A percentile compares a stretch with the other conserved stretches of the same genome.
Evolutionary conservation across 2,888 invertebrate genomes (phyloP).

Genomic region (Andricus quercusramuli): DNA sequence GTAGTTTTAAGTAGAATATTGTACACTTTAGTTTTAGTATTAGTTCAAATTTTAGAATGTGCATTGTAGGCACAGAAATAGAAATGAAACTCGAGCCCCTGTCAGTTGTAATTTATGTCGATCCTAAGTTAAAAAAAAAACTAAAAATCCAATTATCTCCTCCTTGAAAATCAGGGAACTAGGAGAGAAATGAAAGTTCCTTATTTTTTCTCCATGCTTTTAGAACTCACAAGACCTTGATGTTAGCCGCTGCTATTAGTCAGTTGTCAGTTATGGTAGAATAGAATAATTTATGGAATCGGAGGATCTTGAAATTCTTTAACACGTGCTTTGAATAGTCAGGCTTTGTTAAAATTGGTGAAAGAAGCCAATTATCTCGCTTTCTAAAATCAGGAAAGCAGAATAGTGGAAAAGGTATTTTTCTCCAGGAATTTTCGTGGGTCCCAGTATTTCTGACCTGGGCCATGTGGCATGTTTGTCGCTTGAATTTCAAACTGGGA

Average conservation of each 20-base stretch:
- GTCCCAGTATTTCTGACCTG: slow-evolving; percentile 42
- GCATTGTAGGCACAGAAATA: not conserved
- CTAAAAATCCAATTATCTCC: slow-evolving; percentile 50
- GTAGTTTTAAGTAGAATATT: not conserved
- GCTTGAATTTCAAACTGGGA: not conserved
- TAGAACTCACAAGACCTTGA: not conserved
- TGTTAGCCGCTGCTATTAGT: not conserved
- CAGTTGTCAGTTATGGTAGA: not conserved
- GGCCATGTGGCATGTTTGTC: not conserved
- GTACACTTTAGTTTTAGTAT: not conserved
- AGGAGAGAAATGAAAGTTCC: slow-evolving; percentile 45
- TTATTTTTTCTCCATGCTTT: not conserved
- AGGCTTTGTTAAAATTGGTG: slow-evolving; percentile 29
- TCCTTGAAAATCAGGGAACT: slow-evolving; percentile 45
- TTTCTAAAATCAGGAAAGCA: slow-evolving; percentile 57
- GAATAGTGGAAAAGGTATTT: slow-evolving; percentile 56
- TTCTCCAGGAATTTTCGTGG: slow-evolving; percentile 53
- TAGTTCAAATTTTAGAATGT: not conserved
- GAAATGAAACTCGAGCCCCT: not conserved
- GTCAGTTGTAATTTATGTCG: not conserved
- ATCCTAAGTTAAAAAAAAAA: not conserved
- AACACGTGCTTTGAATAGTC: slow-evolving; percentile 12
- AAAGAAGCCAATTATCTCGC: slow-evolving; percentile 59
- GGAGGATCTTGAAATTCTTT: not conserved
- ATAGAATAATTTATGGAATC: not conserved